Percentiles rank a stretch among this genome's conserved stretches.
Evolutionary conservation across 2,797 vertebrate genomes (phyloP).

Genomic region (Enteromius thamalakanensis): DNA sequence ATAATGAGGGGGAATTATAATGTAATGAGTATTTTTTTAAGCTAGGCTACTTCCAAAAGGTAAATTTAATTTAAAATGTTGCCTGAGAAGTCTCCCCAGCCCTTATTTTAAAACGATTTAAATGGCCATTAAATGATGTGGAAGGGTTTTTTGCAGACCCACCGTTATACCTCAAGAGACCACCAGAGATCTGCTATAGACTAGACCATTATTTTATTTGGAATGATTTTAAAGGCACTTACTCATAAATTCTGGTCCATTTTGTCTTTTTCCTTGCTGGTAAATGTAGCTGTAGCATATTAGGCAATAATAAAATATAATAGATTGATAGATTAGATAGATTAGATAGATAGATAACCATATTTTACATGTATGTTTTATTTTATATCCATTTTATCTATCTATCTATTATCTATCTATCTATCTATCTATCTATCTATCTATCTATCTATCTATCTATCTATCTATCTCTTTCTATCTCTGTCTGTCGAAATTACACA

Average conservation of each 20-base stretch:
- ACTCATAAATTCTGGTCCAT: not conserved
- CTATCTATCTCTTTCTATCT: too few species aligned
- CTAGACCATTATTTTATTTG: constrained; percentile 19
- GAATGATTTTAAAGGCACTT: constrained; percentile 17
- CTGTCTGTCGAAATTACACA: too few species aligned
- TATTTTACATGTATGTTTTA: too few species aligned
- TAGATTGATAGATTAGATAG: too few species aligned
- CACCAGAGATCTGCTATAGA: not conserved
- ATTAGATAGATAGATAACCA: too few species aligned
- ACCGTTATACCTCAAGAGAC: constrained; percentile 12
- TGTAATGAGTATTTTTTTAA: not conserved
- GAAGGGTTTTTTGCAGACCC: not conserved
- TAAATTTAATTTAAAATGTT: constrained; percentile 10
- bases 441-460: too few species aligned
- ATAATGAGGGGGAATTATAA: constrained; percentile 22
- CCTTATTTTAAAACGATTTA: constrained; percentile 16
- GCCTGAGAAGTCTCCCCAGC: not conserved
- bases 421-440: too few species aligned
- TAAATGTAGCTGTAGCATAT: not conserved
- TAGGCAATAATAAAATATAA: too few species aligned
- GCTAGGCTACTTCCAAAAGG: constrained; percentile 6
- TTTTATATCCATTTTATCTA: too few species aligned
- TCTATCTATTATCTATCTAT: too few species aligned
- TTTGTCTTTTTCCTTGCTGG: not conserved
- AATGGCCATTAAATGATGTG: constrained; percentile 5